Evolutionary conservation across 2,888 invertebrate genomes (phyloP), one percentile per base, ranked within the genome.

Genomic region (Cetonia aurata): DNA sequence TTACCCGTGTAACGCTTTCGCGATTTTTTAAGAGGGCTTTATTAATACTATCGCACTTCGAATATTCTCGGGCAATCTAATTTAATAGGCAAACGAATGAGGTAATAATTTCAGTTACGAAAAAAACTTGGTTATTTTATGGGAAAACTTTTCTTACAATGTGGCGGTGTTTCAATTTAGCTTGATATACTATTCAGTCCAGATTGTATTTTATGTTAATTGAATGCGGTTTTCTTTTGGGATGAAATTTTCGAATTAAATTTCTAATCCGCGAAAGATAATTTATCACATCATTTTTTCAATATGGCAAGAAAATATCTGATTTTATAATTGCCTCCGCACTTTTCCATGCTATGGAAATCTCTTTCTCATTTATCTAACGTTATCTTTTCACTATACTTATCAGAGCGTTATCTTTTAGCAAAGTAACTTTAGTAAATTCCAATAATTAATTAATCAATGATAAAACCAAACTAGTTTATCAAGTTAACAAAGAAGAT

Each of bases 61-160:
- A 62, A 50, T 62, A 48, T 62, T 48, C 33, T 48, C 48, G 31
- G 33, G 48, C 62, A 48, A 62, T 62, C 62, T 62, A 25, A 48
- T 62, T 62, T 62, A 62, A 62, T 62, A 46, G 48, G 62, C 48
- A 62, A 48, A 48, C 62, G 62, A 62, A 62, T 62, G 62, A 62
- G 62, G 62, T 62, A 62, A 62, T 62, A 62, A 62, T 48, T 62
- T 62, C 48, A 46, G 62, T 62, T 62, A 62, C 33, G 48, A 50
- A 62, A 62, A 25, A 50, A 62, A 48, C 15, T 62, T 33, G 48
- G 44, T 62, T 31, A 17, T 48, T 48, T 62, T 62, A 62, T 62
- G 31, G 48, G 48, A 50, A 62, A 62, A 62, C 62, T 62, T 62
- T 62, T 13, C 48, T 33, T 48, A 33, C 62, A 48, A 62, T 48